Base-by-base conservation (phyloP, 2,797 vertebrate genomes). In the Protonibea diacanthus region DNA sequence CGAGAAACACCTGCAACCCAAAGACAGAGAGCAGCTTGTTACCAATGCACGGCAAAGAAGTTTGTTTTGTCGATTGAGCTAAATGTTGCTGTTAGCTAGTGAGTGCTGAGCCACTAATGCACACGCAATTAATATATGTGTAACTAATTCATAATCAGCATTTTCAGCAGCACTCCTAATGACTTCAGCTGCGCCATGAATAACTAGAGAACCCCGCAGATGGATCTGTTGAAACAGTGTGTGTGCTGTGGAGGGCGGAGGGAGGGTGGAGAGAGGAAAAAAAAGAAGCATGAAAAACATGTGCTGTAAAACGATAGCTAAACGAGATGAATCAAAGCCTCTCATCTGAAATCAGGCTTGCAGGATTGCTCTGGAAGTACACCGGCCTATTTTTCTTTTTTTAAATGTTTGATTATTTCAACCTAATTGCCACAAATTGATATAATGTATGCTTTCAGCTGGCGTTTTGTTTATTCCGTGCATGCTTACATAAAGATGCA, bases 1-100 rank as follows among this genome's bases (percentile, higher is more conserved):
- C 76, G 98, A 99, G 94, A 99, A 99, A 96, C 98, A 99, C 95
- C 98, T 99, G 94, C 94, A 80, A 93, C 87, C 92, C 79, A 82
- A 91, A 62, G 73, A 89, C 69, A 85, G 86, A 84, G 80, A 87
- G 48, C 63, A 74, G 89, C 87, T 81, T 64, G 78, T 86, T 83
- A 85, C 72, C 70, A 60, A 38, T 20, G 88, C 75, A 52, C 70
- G 62, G 21, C 71, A 67, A 77, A 87, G 84, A 71, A 78, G 86
- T 92, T 93, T 93, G 89, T 94, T 93, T 91, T 87, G 91, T 83
- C 83, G 82, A 90, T 62, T 33, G 82, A 51, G 81, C 86, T 90
- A 93, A 93, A 91, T 82, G 93, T 92, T 90, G 93, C 92, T 89
- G 81, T 91, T 92, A 91, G 90, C 92, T 87, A 77, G 89, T 58